Conservation (phyloP, 2,888 invertebrate genomes). For the Caenorhabditis auriculariae region DNA sequence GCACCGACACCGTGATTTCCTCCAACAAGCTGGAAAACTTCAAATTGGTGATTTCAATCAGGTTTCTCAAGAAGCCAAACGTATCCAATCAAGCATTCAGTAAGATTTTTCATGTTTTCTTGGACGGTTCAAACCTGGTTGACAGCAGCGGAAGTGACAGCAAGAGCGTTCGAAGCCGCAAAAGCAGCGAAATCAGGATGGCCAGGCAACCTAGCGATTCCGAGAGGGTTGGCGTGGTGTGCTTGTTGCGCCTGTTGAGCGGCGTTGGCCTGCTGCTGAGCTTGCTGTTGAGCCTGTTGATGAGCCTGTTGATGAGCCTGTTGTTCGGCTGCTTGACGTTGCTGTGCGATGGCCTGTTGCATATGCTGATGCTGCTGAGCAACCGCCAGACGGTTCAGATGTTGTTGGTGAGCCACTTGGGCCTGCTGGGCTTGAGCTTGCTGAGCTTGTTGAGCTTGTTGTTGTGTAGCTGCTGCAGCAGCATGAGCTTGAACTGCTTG, state of each 20-base stretch:
- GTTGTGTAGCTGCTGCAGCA: background rate
- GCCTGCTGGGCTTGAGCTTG: conserved; percentile 6
- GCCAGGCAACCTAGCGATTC: conserved; percentile 13
- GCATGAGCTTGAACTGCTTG: conserved; percentile 7
- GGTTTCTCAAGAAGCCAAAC: no score
- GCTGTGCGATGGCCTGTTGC: conserved; percentile 10
- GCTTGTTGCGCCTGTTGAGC: background rate
- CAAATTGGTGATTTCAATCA: no score
- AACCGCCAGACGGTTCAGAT: conserved; percentile 4
- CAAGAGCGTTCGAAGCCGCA: no score
- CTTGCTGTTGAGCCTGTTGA: no score
- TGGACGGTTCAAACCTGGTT: no score
- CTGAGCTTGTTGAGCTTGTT: conserved; percentile 16
- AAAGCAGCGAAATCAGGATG: no score
- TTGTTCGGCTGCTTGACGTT: background rate
- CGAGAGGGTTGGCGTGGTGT: background rate
- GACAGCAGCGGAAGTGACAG: background rate
- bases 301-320: no score
- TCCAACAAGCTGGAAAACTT: no score
- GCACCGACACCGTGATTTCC: no score
- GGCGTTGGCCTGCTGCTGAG: conserved; percentile 11
- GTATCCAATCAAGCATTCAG: no score
- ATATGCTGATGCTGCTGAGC: conserved; percentile 16
- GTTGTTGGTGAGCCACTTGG: conserved; percentile 12
- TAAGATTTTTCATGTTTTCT: no score